A percentile compares a stretch with the other conserved stretches of the same genome.
These are phyloP conservation scores for Vanessa atalanta DNA, from an alignment of 1,140 invertebrate species.

Conservation along the genomic window DNA sequence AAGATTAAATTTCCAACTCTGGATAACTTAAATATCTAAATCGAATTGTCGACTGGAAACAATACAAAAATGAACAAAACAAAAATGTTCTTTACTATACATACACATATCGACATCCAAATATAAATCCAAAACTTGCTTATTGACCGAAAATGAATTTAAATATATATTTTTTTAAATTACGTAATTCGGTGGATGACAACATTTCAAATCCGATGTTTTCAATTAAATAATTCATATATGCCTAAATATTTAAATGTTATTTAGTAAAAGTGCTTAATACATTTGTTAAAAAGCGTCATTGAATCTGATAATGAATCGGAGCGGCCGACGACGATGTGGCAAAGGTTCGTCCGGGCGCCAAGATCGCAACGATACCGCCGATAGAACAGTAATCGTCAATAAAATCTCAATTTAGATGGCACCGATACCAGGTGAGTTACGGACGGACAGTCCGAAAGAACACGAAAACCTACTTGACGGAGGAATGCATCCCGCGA, in stretches of 20 bases:
- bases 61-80: slow-evolving; percentile 58
- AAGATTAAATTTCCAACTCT: slow-evolving; percentile 40
- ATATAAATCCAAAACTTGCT: background rate
- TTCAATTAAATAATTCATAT: background rate
- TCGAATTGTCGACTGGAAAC: slow-evolving; percentile 52
- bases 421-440: slow-evolving; percentile 76
- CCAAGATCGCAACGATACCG: slow-evolving; percentile 79
- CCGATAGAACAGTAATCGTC: slow-evolving; percentile 79
- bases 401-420: slow-evolving; percentile 82
- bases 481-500: slow-evolving; percentile 69
- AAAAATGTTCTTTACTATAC: slow-evolving; percentile 26
- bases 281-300: slow-evolving; percentile 36
- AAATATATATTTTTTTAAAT: background rate
- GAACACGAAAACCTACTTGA: slow-evolving; percentile 79
- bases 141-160: background rate
- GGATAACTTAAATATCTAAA: slow-evolving; percentile 44
- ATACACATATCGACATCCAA: background rate
- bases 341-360: slow-evolving; percentile 57
- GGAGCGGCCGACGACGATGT: slow-evolving; percentile 44
- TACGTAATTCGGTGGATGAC: background rate
- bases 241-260: background rate
- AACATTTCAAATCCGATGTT: background rate
- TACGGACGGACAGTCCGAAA: slow-evolving; percentile 72
- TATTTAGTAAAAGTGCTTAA: slow-evolving; percentile 21
- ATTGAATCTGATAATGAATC: slow-evolving; percentile 37